Evolutionary conservation across 2,888 invertebrate genomes (phyloP), one percentile per base, ranked within the genome.

Genomic region (Xanthostigma xanthostigma): DNA sequence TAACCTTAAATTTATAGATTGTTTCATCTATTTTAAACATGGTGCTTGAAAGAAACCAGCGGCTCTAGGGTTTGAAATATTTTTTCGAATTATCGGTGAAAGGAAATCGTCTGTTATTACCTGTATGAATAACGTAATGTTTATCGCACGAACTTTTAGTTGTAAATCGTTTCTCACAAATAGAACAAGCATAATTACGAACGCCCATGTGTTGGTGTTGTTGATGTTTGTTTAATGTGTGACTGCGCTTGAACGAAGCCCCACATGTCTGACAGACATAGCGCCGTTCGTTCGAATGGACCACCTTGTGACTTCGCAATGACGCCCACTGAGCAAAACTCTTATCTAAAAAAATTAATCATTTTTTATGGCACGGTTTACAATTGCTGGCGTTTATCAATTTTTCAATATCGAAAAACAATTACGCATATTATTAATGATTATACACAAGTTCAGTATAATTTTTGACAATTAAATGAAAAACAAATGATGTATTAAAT

Each of bases 151-250:
- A 14, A n/a, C 36, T 36, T 35, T 36, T 36, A 14, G 36, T 44
- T 44, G 14, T 44, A 17, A 44, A 44, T 35, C 17, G 14, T 36
- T 44, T 44, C 36, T 14, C 27, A 44, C 44, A 44, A 36, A 44
- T 33, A 9, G 35, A 14, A 12, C 44, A 44, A 36, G 35, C 17
- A 14, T 36, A 44, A 36, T 44, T 44, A 12, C 44, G 44, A 14
- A 36, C 44, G n/a, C 36, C 44, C 10, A 36, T 33, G 34, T 44
- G 44, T 3, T 17, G 17, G 17, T 14, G 27, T 27, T 27, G 17
- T 14, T 36, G 17, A 13, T 44, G 44, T 11, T 44, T 44, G 12
- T 34, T 36, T 44, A 44, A 44, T 13, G 34, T 34, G 11, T 36
- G 13, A 36, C 36, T 35, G 11, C 44, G 35, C n/a, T 36, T 36